Percentiles rank a stretch among this genome's conserved stretches.
These are phyloP conservation scores for Cephus sareptanus DNA, from an alignment of 2,888 invertebrate genomes.

Conservation along the genomic window DNA sequence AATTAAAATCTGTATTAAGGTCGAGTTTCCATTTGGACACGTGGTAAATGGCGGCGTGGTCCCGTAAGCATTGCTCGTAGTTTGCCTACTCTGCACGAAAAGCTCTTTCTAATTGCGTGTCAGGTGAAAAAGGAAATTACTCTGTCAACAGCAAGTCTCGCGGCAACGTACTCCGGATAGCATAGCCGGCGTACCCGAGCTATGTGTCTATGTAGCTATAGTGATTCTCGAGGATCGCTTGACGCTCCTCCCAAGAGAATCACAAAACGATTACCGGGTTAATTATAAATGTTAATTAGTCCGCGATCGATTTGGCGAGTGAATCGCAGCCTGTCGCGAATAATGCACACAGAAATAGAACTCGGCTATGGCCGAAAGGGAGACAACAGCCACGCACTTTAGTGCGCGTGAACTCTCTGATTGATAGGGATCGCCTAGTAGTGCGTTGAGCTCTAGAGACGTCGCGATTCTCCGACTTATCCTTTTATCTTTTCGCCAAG, in stretches of 20 bases:
- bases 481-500: neutral
- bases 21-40: neutral
- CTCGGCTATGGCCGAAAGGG: conserved; percentile 41
- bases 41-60: neutral
- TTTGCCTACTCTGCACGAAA: neutral
- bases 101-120: neutral
- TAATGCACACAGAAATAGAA: conserved; percentile 64
- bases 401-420: conserved; percentile 47
- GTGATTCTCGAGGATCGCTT: neutral
- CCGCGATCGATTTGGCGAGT: conserved; percentile 65
- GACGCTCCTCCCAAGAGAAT: conserved; percentile 18
- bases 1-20: neutral
- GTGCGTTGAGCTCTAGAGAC: neutral
- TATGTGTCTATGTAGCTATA: neutral
- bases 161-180: too few species aligned
- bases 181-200: too few species aligned
- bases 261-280: conserved; percentile 46
- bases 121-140: neutral
- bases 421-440: conserved; percentile 38
- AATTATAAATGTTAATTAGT: conserved; percentile 67
- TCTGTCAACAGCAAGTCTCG: too few species aligned
- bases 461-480: neutral
- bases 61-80: neutral
- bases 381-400: conserved; percentile 43
- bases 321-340: conserved; percentile 58